Conservation (phyloP, 2,113 vertebrate genomes). For the Sebastes fasciatus region DNA sequence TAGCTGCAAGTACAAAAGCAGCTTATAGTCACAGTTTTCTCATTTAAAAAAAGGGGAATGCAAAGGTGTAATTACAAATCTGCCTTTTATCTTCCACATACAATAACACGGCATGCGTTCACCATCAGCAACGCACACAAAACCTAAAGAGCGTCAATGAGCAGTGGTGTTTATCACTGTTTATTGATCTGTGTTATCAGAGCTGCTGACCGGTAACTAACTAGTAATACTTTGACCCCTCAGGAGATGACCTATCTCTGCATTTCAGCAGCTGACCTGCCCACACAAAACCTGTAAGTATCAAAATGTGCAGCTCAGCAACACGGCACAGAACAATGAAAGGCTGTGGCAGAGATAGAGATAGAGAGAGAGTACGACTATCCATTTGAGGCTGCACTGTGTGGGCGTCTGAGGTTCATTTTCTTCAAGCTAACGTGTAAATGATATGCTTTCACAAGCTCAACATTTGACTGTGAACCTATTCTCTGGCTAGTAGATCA, state of each 20-base stretch:
- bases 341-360: slow-evolving; percentile 33
- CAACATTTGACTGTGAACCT: slow-evolving; percentile 33
- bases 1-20: neutral
- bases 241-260: slow-evolving; percentile 97
- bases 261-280: slow-evolving; percentile 94
- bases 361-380: slow-evolving; percentile 22
- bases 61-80: neutral
- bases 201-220: slow-evolving; percentile 51
- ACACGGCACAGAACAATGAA: slow-evolving; percentile 42
- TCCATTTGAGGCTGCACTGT: slow-evolving; percentile 44
- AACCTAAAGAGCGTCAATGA: neutral
- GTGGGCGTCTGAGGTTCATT: slow-evolving; percentile 67
- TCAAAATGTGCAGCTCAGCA: slow-evolving; percentile 36
- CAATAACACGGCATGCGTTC: neutral
- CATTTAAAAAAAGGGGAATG: neutral
- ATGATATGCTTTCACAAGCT: slow-evolving; percentile 60
- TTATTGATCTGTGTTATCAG: slow-evolving; percentile 23
- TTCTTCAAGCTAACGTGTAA: slow-evolving; percentile 60
- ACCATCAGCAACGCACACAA: neutral
- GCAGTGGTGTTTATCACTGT: neutral
- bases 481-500: slow-evolving; percentile 10
- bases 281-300: slow-evolving; percentile 96
- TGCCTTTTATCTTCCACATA: neutral
- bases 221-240: slow-evolving; percentile 56
- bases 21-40: neutral